phyloP scores from a whole-genome alignment of 2,888 invertebrate species.

The Xanthia togata region DNA sequence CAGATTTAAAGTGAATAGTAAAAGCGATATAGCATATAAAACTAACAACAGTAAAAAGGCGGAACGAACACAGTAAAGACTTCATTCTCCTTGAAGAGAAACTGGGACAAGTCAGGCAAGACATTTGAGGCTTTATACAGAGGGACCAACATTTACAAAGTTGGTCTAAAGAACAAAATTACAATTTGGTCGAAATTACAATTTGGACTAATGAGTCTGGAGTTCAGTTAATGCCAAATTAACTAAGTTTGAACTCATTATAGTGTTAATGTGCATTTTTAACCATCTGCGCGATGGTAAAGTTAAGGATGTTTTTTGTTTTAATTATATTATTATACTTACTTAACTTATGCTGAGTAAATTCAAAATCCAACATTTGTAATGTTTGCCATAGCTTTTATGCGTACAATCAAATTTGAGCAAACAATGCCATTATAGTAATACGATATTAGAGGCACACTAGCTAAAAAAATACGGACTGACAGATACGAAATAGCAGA shows the following conservation, averaged over 20 bases:
- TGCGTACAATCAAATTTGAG: slow-evolving; percentile 27
- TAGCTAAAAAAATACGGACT: slow-evolving; percentile 40
- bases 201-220: slow-evolving; percentile 7
- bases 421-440: slow-evolving; percentile 26
- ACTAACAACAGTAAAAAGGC: slow-evolving; percentile 51
- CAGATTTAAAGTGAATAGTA: slow-evolving; percentile 36
- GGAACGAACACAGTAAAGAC: slow-evolving; percentile 29
- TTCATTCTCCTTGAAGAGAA: slow-evolving; percentile 25
- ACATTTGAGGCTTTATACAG: neutral
- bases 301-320: neutral
- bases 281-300: neutral
- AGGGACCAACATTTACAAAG: slow-evolving; percentile 29
- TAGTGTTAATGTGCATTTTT: neutral
- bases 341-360: neutral
- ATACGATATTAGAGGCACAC: slow-evolving; percentile 36
- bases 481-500: slow-evolving; percentile 49
- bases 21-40: slow-evolving; percentile 43
- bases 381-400: slow-evolving; percentile 28
- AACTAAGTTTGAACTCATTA: slow-evolving; percentile 9
- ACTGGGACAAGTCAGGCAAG: slow-evolving; percentile 21
- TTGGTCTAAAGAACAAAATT: neutral
- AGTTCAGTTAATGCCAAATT: neutral
- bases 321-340: neutral
- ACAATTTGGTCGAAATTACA: neutral
- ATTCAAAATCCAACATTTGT: neutral